Evolutionary conservation across 1,140 invertebrate species (phyloP), one percentile per base, ranked within the genome.

Genomic region (Drosophila asahinai): DNA sequence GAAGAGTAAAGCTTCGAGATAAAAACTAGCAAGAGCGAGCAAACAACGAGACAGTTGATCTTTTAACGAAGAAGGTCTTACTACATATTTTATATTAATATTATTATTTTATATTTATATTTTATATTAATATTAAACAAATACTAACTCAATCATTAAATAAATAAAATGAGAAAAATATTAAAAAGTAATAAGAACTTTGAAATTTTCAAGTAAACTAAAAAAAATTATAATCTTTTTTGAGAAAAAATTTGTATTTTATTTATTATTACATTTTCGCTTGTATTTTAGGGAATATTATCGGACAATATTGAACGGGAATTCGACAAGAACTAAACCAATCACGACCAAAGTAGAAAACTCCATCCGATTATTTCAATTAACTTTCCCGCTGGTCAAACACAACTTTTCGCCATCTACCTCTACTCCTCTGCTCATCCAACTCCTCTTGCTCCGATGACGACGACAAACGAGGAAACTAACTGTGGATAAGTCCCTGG

Each of bases 351-450:
- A 71, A 78, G 65, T 60, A 80, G 51, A 55, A 83, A 86, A 89
- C 84, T 89, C 71, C 80, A 48, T 11, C 22, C 81, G 81, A 89
- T 89, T 79, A 89, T 89, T 89, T 89, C 84, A 89, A 89, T 89
- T 89, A 89, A 89, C 78, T 89, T 81, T 79, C 45, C 51, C 63
- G 54, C 76, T 78, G 76, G 65, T 38, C 74, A 77, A 77, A 51
- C 45, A 40, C 77, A 79, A 70, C 65, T 78, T 68, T 71, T n/a
- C 33, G n/a, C 8, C 36, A 11, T 15, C 8, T 3, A 1, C 7
- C 22, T 7, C 22, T 25, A 25, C 22, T 25, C 33, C 4, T 9
- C 2, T 1, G 22, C 14, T 27, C 2, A 22, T 4, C 1, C 7
- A 0, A 25, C 22, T 25, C 6, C 2, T 15, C 2, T 9, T 15